Base-by-base conservation (phyloP, 2,797 vertebrate species). In the Falco concolor region DNA sequence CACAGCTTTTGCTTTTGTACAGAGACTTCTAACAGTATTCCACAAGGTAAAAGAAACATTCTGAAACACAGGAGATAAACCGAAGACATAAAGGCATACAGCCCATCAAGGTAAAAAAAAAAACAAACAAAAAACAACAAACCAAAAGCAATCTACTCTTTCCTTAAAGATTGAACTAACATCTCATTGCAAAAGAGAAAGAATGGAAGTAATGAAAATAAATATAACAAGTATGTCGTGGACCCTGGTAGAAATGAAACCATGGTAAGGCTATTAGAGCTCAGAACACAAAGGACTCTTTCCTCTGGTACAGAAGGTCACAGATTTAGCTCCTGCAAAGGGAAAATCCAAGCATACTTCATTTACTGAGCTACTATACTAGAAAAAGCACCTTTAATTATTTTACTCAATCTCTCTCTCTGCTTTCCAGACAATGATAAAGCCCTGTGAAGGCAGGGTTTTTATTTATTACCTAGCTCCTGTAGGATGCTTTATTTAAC, bases 11-110 rank as follows among this genome's bases (percentile, higher is more conserved):
- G 98, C 97, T 97, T 97, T 95, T 94, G 96, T 97, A 96, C 96
- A 93, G 98, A 98, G 97, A 98, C 97, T 93, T 91, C 95, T 63
- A 96, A 97, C 96, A 97, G 98, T 97, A 97, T 97, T 98, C 97
- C 98, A 97, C 94, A 90, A 97, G 97, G 98, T 97, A 97, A 97
- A 98, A 94, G 95, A 90, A 96, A 94, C 90, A 84, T 73, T 95
- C 44, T 47, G 97, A 96, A 97, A 84, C 90, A 77, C 64, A 42
- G 53, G 86, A 91, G 91, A 95, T 38, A 94, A 93, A 77, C 95
- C 95, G 93, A 93, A 97, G 95, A 96, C 85, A 97, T 87, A 95
- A 94, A 95, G 87, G 87, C 79, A 95, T 76, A 84, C 87, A 73
- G 32, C 15, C 13, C 42, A 64, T 65, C 83, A 60, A 78, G 28